phyloP scores from a whole-genome alignment of 2,113 vertebrate genomes.

The Carollia perspicillata region DNA sequence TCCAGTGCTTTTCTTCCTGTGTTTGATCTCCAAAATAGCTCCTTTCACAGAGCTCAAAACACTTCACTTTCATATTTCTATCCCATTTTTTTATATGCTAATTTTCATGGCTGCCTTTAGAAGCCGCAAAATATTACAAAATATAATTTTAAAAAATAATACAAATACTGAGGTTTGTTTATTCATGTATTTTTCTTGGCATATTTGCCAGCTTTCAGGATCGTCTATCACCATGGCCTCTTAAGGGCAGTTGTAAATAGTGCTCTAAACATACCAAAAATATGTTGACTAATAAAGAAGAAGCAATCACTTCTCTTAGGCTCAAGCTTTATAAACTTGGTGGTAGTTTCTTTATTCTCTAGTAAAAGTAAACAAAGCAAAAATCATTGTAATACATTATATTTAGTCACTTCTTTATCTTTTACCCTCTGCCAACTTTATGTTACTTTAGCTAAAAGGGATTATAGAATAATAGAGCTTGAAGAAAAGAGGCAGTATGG shows the following conservation, averaged over 20 bases:
- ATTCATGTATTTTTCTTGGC: not conserved
- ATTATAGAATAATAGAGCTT: not conserved
- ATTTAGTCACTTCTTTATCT: not conserved
- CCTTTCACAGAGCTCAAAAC: not conserved
- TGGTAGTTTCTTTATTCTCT: not conserved
- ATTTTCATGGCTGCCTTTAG: not conserved
- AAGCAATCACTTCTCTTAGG: not conserved
- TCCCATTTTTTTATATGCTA: constrained; percentile 13
- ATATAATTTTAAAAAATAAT: not conserved
- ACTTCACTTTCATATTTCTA: not conserved
- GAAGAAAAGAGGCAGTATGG: not conserved
- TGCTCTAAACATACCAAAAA: not conserved
- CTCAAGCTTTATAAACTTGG: not conserved
- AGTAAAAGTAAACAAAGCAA: not conserved
- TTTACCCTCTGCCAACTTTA: not conserved
- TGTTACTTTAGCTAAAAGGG: not conserved
- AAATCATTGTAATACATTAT: not conserved
- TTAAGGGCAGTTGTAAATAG: constrained; percentile 33
- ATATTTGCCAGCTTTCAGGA: constrained; percentile 17
- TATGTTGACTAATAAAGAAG: constrained; percentile 22
- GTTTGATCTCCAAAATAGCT: not conserved
- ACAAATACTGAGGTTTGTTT: constrained; percentile 35
- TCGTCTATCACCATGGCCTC: not conserved
- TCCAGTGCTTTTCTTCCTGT: not conserved
- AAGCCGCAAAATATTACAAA: not conserved